These are phyloP conservation scores for Temnothorax ravouxi DNA, from an alignment of 2,888 invertebrate genomes.

Conservation along the genomic window DNA sequence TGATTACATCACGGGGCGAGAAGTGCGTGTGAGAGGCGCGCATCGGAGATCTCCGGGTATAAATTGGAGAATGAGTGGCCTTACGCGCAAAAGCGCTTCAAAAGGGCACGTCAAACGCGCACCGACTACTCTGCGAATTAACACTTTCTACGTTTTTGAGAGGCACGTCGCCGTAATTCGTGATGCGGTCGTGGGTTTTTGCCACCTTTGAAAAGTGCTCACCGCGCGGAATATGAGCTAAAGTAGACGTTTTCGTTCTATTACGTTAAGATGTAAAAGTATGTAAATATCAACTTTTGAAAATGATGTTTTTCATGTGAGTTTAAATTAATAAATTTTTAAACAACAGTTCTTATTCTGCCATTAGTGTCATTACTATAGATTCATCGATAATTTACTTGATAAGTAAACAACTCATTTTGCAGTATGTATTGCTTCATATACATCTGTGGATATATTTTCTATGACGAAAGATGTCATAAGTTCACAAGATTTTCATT, in stretches of 20 bases:
- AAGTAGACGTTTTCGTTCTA: conserved; percentile 4
- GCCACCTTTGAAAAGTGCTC: neutral
- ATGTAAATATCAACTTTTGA: neutral
- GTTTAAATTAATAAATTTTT: neutral
- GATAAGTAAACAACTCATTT: no score
- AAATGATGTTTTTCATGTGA: neutral
- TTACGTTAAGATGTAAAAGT: neutral
- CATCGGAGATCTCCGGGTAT: conserved; percentile 41
- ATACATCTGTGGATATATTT: neutral
- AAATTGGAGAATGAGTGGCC: conserved; percentile 44
- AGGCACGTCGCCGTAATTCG: neutral
- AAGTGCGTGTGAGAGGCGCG: conserved; percentile 37
- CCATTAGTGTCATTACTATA: neutral
- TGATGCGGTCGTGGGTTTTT: conserved; percentile 9
- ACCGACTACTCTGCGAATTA: conserved; percentile 29
- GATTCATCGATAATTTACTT: neutral
- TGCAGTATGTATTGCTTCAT: no score
- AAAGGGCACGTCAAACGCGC: conserved; percentile 38
- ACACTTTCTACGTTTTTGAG: conserved; percentile 39
- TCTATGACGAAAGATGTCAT: neutral
- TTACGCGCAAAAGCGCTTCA: conserved; percentile 28
- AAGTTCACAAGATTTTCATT: conserved; percentile 26
- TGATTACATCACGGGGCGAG: conserved; percentile 22
- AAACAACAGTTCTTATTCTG: neutral
- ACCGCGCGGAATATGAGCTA: neutral